Evolutionary conservation across 2,113 vertebrate genomes (phyloP).

Genomic region (Excalfactoria chinensis): DNA sequence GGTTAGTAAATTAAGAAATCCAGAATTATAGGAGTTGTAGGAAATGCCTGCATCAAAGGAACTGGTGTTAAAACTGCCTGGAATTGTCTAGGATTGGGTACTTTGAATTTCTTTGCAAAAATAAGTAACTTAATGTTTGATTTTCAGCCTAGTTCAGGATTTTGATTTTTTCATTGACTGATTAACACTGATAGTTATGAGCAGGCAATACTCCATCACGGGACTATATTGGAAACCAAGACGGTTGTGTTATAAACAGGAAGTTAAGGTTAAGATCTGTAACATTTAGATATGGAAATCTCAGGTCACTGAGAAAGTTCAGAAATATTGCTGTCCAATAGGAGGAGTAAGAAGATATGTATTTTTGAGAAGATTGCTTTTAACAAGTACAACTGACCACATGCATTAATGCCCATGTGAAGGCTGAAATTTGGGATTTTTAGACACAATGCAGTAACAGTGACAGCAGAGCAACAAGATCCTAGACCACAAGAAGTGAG

Average conservation of each 20-base stretch:
- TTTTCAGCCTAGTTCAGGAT: neutral
- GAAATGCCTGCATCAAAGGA: neutral
- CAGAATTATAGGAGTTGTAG: neutral
- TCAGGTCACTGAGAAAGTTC: neutral
- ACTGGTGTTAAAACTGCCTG: neutral
- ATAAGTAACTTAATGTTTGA: neutral
- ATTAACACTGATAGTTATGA: neutral
- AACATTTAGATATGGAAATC: neutral
- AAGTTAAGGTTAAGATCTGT: neutral
- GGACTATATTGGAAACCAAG: neutral
- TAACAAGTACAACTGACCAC: neutral
- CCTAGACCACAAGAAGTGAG: too few species aligned
- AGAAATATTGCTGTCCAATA: neutral
- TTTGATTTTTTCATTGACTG: neutral
- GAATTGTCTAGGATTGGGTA: neutral
- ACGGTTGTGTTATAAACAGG: rapidly evolving
- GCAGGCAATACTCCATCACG: rapidly evolving
- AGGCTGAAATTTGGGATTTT: neutral
- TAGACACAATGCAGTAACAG: too few species aligned
- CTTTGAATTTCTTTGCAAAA: neutral
- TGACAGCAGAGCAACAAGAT: too few species aligned
- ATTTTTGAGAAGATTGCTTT: neutral
- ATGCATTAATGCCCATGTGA: neutral
- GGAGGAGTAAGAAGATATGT: neutral
- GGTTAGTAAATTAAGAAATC: conserved; percentile 55